These are phyloP conservation scores for Trachops cirrhosus DNA, from an alignment of 2,797 vertebrate genomes.

Conservation along the genomic window DNA sequence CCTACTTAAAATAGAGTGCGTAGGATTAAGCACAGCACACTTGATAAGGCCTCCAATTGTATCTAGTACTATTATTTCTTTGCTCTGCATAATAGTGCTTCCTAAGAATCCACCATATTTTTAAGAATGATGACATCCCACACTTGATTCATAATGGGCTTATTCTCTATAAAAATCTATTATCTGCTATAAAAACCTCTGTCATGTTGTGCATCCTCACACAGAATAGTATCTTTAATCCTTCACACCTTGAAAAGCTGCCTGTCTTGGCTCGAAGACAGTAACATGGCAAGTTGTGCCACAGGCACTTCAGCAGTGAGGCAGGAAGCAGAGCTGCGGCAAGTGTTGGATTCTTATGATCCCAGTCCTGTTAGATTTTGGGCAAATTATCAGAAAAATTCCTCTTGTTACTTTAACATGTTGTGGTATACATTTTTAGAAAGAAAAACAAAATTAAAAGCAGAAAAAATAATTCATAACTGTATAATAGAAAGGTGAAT, in stretches of 20 bases:
- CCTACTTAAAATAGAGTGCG: not conserved
- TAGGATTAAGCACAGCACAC: not conserved
- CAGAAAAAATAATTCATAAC: not conserved
- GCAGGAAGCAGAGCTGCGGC: not conserved
- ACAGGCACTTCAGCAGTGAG: not conserved
- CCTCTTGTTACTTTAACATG: constrained; percentile 16
- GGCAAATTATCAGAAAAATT: not conserved
- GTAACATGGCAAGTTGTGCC: not conserved
- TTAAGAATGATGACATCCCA: not conserved
- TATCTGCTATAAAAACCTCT: not conserved
- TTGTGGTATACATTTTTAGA: not conserved
- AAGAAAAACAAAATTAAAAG: not conserved
- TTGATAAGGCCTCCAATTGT: not conserved
- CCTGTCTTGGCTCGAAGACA: not conserved
- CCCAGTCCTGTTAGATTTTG: not conserved
- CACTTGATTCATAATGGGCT: not conserved
- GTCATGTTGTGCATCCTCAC: not conserved
- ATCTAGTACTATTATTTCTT: not conserved
- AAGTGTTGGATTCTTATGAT: not conserved
- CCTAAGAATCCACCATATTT: not conserved
- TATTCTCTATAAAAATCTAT: not conserved
- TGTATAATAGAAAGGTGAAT: not conserved
- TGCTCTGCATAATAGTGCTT: not conserved
- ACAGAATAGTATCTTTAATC: not conserved
- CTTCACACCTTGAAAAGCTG: not conserved